Percentiles rank a stretch among this genome's conserved stretches.
phyloP scores from a whole-genome alignment of 2,797 vertebrate species.

The Salmo trutta region DNA sequence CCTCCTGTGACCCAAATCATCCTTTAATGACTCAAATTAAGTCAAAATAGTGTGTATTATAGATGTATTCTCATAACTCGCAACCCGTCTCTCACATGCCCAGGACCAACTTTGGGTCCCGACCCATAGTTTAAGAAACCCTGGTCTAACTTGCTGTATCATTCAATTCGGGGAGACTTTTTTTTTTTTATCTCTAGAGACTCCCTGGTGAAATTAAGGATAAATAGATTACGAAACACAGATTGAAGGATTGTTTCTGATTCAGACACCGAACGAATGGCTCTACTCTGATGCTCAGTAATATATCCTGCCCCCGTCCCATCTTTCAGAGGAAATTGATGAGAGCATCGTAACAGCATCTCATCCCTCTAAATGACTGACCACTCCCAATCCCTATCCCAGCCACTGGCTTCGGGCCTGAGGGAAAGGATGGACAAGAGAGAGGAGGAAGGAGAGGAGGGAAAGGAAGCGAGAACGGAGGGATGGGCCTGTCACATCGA shows the following conservation, averaged over 20 bases:
- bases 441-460: neutral
- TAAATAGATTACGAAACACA: neutral
- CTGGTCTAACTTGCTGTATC: too few relatives aligned
- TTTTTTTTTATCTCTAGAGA: neutral
- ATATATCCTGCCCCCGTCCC: neutral
- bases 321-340: too few relatives aligned
- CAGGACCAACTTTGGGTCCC: too few relatives aligned
- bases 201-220: neutral
- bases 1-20: too few relatives aligned
- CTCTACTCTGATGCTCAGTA: neutral
- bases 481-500: neutral
- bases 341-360: too few relatives aligned
- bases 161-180: neutral
- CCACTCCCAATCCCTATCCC: neutral
- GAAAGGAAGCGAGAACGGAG: neutral
- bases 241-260: too few relatives aligned
- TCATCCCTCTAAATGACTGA: neutral
- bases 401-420: neutral
- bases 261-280: neutral
- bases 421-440: conserved; percentile 20
- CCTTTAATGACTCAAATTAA: too few relatives aligned
- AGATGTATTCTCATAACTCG: too few relatives aligned
- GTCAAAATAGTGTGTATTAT: too few relatives aligned
- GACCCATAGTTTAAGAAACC: too few relatives aligned
- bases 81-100: too few relatives aligned